A percentile compares a stretch with the other conserved stretches of the same genome.
phyloP scores from a whole-genome alignment of 2,888 invertebrate species.

The Stegophylla sp. region DNA sequence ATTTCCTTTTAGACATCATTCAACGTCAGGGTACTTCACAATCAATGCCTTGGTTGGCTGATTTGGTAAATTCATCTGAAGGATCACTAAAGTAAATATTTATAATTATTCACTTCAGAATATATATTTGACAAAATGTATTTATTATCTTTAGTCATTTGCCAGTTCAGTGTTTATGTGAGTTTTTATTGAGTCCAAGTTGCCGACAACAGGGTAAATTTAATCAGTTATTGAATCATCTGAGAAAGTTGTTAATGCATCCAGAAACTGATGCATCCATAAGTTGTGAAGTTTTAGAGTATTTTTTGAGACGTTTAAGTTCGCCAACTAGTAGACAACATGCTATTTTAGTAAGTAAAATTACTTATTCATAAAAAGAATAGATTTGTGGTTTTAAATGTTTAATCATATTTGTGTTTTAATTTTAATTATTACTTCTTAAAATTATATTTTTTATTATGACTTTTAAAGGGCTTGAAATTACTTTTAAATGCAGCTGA shows the following conservation, averaged over 20 bases:
- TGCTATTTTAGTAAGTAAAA: slow-evolving; percentile 72
- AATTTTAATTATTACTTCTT: too few relatives aligned
- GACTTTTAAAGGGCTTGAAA: slow-evolving; percentile 71
- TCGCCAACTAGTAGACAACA: slow-evolving; percentile 80
- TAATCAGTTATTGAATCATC: slow-evolving; percentile 75
- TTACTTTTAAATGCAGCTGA: slow-evolving; percentile 71
- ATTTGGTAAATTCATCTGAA: slow-evolving; percentile 89
- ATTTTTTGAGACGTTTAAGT: slow-evolving; percentile 83
- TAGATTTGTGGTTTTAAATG: too few relatives aligned
- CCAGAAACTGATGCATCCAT: slow-evolving; percentile 69
- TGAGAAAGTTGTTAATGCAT: slow-evolving; percentile 70
- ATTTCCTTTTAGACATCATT: slow-evolving; percentile 90
- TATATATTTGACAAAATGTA: not conserved
- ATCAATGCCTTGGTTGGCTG: slow-evolving; percentile 96
- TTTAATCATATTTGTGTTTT: not conserved
- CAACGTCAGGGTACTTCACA: slow-evolving; percentile 85
- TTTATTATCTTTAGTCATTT: slow-evolving; percentile 71
- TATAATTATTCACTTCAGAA: not conserved
- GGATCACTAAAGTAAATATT: slow-evolving; percentile 73
- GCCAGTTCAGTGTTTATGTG: slow-evolving; percentile 97
- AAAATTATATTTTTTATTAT: not conserved
- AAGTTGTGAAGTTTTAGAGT: slow-evolving; percentile 86
- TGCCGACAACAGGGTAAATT: slow-evolving; percentile 76
- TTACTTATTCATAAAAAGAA: not conserved
- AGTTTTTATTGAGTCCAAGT: slow-evolving; percentile 80